Base-by-base conservation (phyloP, 2,888 invertebrate genomes). In the Aphidoletes aphidimyza region DNA sequence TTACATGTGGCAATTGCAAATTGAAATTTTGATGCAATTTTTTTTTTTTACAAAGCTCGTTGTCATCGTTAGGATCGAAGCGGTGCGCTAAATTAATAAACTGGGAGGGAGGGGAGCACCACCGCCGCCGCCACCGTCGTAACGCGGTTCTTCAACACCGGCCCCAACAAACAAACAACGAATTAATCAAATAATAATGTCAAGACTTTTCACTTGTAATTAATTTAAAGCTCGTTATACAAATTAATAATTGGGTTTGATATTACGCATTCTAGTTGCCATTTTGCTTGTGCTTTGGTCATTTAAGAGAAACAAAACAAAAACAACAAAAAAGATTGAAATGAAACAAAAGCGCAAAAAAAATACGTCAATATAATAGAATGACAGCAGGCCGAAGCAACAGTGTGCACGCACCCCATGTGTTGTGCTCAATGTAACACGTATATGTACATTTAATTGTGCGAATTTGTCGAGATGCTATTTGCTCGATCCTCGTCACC, bases 181-280 rank as follows among this genome's bases (percentile, higher is more conserved):
- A 69, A 69, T 69, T 69, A 69, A 69, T 69, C 69, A 69, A 69
- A 69, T 69, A 69, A 69, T 69, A 69, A 69, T 69, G 69, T 69
- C 69, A 69, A 69, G 69, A 69, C 69, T 69, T 69, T 69, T 69
- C 69, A 69, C 69, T 69, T 69, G 69, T 69, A 69, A 69, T 69
- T 69, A 69, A 69, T 69, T 69, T 30, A 69, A 69, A 69, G 69
- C 69, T 69, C 34, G 34, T 69, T 69, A 54, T 54, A 22, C 54
- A 54, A 54, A 54, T 54, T 54, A 30, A 69, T 69, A 14, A 69
- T 69, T 69, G 69, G 69, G n/a, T n/a, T 69, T 69, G 69, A 69
- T 69, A 69, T 69, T 22, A n/a, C n/a, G n/a, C n/a, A n/a, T n/a
- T n/a, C n/a, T n/a, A 14, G 69, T 54, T 8, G 54, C 47, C 2